These are phyloP conservation scores for Bradypodion pumilum DNA, from an alignment of 2,797 vertebrate species.

Conservation along the genomic window DNA sequence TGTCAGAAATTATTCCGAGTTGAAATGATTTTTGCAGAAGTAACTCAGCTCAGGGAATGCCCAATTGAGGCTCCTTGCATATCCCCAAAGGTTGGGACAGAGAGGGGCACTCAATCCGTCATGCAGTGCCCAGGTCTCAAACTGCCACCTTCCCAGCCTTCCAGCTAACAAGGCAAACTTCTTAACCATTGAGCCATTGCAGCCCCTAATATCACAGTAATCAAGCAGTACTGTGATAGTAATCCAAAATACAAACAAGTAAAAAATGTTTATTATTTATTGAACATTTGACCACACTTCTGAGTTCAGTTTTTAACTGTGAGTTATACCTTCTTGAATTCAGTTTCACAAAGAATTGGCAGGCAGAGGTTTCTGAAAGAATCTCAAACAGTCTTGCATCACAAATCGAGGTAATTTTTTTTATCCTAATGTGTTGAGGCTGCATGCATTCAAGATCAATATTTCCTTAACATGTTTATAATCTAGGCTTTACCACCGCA, in stretches of 20 bases:
- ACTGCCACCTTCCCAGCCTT: no score
- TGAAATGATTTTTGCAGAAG: no score
- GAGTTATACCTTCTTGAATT: not conserved
- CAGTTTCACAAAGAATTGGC: not conserved
- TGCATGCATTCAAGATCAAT: conserved; percentile 28
- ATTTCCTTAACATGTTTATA: conserved; percentile 10
- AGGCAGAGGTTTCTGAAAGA: not conserved
- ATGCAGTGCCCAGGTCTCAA: no score
- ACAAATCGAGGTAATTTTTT: conserved; percentile 13
- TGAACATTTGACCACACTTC: not conserved
- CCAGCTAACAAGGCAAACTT: no score
- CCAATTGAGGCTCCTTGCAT: no score
- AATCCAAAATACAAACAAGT: not conserved
- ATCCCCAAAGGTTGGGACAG: no score
- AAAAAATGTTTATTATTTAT: not conserved
- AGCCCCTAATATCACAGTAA: not conserved
- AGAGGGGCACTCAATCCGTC: no score
- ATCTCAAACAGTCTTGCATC: conserved; percentile 15
- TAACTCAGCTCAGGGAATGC: no score
- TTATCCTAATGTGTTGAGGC: conserved; percentile 25
- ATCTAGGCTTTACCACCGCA: conserved; percentile 22
- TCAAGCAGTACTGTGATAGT: not conserved
- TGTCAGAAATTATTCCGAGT: no score
- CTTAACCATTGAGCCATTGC: no score
- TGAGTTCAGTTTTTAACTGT: not conserved